Base-by-base conservation (phyloP, 2,797 vertebrate species). In the Selene dorsalis region DNA sequence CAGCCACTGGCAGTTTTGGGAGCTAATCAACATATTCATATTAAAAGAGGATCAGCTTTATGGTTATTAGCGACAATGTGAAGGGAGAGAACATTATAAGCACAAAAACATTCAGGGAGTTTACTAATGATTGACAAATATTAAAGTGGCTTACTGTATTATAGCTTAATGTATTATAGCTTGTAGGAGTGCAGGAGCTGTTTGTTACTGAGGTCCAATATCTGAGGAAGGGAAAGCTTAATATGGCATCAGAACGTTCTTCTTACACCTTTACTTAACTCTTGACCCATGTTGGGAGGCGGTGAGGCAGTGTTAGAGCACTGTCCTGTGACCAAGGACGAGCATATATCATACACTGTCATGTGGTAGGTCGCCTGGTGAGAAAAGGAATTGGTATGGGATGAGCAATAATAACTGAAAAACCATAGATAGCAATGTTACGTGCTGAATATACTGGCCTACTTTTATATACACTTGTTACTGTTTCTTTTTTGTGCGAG, bases 261-360 rank as follows among this genome's bases (percentile, higher is more conserved):
- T 9, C 32, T 35, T 8, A 35, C 32, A 35, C 32, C 32, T 35
- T 52, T 24, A 43, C 13, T 8, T 32, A 66, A 16, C 22, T 17
- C 7, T 38, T 35, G 43, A 77, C 35, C 73, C 10, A 0, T 38
- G 38, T 32, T 56, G 5, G 57, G 17, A 12, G 32, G 24, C 53
- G 62, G 66, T 71, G 17, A 4, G 59, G 30, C n/a, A 2, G 35
- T 53, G 63, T 50, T 62, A 47, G 63, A 67, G 55, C 30, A 38
- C 18, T 47, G 53, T 50, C 45, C 65, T 1, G 6, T 69, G 63
- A 63, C 26, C 16, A 22, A 26, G 69, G 50, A 48, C 57, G 77
- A 72, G 63, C 7, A 1, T 43, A 24, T 20, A 69, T 48, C 38
- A 39, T 59, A 24, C 43, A 59, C n/a, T 39, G 43, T 11, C 58